Percentiles rank a stretch among this genome's conserved stretches.
phyloP scores from a whole-genome alignment of 2,888 invertebrate genomes.

The Drosophila colorata region DNA sequence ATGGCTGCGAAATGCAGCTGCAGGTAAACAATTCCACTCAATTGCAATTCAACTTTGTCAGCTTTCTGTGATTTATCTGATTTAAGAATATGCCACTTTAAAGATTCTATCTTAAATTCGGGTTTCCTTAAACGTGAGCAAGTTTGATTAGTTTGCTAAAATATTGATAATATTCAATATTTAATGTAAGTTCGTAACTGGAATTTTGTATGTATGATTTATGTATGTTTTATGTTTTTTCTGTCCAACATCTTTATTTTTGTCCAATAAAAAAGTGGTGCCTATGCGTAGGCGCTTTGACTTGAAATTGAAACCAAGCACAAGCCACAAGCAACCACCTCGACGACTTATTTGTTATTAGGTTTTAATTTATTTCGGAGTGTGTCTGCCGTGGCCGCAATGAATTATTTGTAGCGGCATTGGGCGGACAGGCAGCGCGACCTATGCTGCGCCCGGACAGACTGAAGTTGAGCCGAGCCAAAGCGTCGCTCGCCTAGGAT shows the following conservation, averaged over 20 bases:
- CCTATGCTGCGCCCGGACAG: conserved; percentile 49
- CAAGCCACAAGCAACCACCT: conserved; percentile 27
- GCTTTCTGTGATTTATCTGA: conserved; percentile 11
- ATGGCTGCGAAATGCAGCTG: conserved; percentile 42
- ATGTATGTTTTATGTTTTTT: not conserved
- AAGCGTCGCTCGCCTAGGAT: conserved; percentile 61
- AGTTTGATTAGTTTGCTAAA: no score
- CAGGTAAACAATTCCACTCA: conserved; percentile 57
- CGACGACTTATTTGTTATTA: conserved; percentile 82
- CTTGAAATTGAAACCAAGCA: conserved; percentile 28
- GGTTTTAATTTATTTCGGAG: conserved; percentile 81
- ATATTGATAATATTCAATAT: no score
- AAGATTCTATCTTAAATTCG: conserved; percentile 1
- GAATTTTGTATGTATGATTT: not conserved
- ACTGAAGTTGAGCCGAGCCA: conserved; percentile 13
- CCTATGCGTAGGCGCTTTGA: conserved; percentile 50
- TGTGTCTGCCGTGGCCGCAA: conserved; percentile 67
- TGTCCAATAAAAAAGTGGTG: conserved; percentile 27
- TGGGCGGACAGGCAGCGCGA: conserved; percentile 74
- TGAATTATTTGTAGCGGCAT: conserved; percentile 78
- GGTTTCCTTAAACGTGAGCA: not conserved
- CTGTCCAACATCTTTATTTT: not conserved
- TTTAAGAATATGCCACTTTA: conserved; percentile 19
- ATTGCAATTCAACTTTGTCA: conserved; percentile 21
- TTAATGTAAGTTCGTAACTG: no score